Percentiles rank a stretch among this genome's conserved stretches.
Conservation (phyloP, 2,113 vertebrate genomes). For the Hucho hucho region DNA sequence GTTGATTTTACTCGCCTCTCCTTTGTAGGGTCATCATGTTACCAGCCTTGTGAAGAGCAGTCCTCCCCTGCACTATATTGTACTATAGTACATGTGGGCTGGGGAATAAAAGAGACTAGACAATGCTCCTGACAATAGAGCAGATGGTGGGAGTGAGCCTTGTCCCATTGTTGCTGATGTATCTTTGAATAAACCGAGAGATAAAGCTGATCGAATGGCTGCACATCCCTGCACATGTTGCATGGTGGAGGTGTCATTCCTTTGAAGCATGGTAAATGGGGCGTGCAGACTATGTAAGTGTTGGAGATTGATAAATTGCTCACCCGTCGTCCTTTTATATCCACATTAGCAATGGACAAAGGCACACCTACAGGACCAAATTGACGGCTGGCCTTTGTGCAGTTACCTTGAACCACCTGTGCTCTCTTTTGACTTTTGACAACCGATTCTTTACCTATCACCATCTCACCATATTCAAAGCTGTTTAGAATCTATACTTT, state of each 20-base stretch:
- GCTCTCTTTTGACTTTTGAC: background rate
- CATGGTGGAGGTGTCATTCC: constrained; percentile 20
- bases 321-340: background rate
- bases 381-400: background rate
- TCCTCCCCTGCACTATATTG: constrained; percentile 58
- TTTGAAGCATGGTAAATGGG: background rate
- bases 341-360: background rate
- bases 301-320: background rate
- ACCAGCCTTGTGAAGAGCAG: constrained; percentile 62
- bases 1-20: constrained; percentile 55
- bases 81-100: constrained; percentile 52
- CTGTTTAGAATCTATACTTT: no score
- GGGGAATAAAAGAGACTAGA: constrained; percentile 55
- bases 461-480: background rate
- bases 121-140: constrained; percentile 25
- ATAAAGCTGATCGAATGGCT: constrained; percentile 65
- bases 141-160: constrained; percentile 53
- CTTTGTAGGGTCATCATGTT: constrained; percentile 78
- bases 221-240: constrained; percentile 35
- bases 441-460: background rate
- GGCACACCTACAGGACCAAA: background rate
- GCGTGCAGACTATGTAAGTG: background rate
- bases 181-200: constrained; percentile 60
- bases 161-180: constrained; percentile 56
- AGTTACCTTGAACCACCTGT: background rate